These are phyloP conservation scores for Luffia ferchaultella DNA, from an alignment of 2,888 invertebrate genomes.

Conservation along the genomic window DNA sequence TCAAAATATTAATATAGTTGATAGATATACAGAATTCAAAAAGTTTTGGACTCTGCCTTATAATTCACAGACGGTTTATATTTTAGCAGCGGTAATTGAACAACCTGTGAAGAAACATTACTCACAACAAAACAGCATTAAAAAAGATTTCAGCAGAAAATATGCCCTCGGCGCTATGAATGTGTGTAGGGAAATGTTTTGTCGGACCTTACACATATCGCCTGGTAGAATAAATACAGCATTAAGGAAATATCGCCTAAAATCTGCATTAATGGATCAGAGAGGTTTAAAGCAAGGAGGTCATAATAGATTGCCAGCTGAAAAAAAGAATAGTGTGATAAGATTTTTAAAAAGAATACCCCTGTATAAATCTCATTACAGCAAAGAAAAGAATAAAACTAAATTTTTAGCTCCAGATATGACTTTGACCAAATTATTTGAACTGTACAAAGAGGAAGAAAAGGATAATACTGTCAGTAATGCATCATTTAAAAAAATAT, in stretches of 20 bases:
- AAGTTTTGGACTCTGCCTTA: slow-evolving; percentile 2
- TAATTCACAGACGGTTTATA: background rate
- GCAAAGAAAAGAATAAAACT: slow-evolving; percentile 1
- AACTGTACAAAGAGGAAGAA: slow-evolving; percentile 2
- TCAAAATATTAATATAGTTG: background rate
- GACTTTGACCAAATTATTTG: background rate
- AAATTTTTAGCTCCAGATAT: slow-evolving; percentile 1
- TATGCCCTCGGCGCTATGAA: background rate
- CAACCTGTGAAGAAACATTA: background rate
- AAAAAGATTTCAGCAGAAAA: slow-evolving; percentile 2
- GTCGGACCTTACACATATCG: slow-evolving; percentile 1
- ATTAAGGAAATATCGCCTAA: background rate
- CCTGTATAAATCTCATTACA: slow-evolving; percentile 1
- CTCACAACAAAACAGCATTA: background rate
- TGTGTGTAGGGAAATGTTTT: slow-evolving; percentile 2
- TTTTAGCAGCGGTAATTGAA: slow-evolving; percentile 1
- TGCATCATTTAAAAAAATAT: slow-evolving; percentile 2
- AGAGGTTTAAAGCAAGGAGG: slow-evolving; percentile 2
- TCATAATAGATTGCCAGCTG: background rate
- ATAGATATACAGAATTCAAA: slow-evolving; percentile 1
- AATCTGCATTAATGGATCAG: background rate
- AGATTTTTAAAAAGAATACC: slow-evolving; percentile 3
- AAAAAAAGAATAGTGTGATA: slow-evolving; percentile 2
- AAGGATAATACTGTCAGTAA: slow-evolving; percentile 3
- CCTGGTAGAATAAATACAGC: slow-evolving; percentile 2